Evolutionary conservation across 1,140 invertebrate genomes (phyloP), one percentile per base, ranked within the genome.

Genomic region (Pissodes strobi): DNA sequence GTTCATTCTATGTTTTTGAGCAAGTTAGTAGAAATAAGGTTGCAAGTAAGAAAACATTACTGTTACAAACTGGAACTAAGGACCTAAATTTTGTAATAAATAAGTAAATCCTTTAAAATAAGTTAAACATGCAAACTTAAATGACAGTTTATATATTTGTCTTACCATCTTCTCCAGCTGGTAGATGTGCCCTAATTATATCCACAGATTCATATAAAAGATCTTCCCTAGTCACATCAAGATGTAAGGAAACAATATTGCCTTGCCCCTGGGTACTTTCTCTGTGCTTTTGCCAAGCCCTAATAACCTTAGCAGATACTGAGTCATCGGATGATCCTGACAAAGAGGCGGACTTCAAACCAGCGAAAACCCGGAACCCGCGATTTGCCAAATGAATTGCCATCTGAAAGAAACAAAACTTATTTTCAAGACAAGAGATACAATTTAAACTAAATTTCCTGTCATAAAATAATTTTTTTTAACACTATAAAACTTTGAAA

Each of bases 221-320:
- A 73, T 92, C 91, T 78, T 92, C 90, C 18, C 90, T 82, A 0
- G 90, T 91, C 1, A 91, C 88, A 74, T 93, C 90, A 64, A 93
- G 72, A 37, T 88, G 86, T 64, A 92, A 77, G 2, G 88, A 86
- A 38, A 88, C 84, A 37, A 90, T 82, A 70, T 80, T 78, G n/a
- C 83, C 82, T 64, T 78, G 79, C 8, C 78, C 72, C 45, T 82
- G 78, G 27, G 80, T 71, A 57, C 68, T 73, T 69, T 82, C 77
- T 4, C 80, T 71, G 21, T 83, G 69, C 67, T 79, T 71, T 78
- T 87, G 73, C 78, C 85, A 74, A 75, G 85, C 70, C 76, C 84
- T 74, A 78, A 89, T 71, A 78, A 85, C 86, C 80, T 87, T 78
- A 76, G 85, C 73, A 73, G 86, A 34, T 74, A 84, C 69, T 15